Conservation (phyloP, 2,113 vertebrate genomes). For the Marcusenius ussheri region DNA sequence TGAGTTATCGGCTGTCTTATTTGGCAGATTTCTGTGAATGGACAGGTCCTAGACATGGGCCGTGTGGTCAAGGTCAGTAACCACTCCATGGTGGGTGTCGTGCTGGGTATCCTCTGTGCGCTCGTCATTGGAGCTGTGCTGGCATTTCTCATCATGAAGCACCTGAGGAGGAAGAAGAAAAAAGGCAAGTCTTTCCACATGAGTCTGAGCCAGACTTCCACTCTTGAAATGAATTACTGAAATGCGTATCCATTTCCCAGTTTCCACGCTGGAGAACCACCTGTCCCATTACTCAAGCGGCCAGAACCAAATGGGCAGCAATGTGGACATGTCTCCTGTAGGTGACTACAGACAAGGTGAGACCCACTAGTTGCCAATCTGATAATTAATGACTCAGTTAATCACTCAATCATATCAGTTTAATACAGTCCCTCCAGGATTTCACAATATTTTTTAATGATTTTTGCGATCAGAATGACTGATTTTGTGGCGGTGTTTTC, state of each 20-base stretch:
- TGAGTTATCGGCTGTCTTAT: neutral
- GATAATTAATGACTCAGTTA: neutral
- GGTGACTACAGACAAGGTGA: conserved; percentile 68
- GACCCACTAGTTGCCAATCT: neutral
- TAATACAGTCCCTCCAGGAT: too few relatives aligned
- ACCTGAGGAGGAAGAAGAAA: conserved; percentile 64
- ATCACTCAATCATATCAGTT: neutral
- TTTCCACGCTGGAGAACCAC: conserved; percentile 50
- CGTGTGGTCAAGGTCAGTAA: conserved; percentile 61
- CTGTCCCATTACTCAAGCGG: conserved; percentile 41
- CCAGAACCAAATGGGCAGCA: conserved; percentile 40
- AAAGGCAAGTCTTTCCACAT: neutral
- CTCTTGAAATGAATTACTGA: conserved; percentile 42
- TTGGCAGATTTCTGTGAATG: conserved; percentile 66
- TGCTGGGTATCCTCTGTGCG: conserved; percentile 63
- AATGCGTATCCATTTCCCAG: conserved; percentile 47
- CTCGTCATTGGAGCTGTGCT: conserved; percentile 61
- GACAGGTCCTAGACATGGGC: conserved; percentile 62
- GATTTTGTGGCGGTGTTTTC: too few relatives aligned
- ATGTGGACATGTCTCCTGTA: conserved; percentile 45
- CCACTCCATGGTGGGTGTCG: conserved; percentile 64
- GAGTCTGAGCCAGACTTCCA: neutral
- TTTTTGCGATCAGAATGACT: too few relatives aligned
- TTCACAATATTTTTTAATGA: too few relatives aligned
- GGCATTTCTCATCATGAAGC: conserved; percentile 59